Evolutionary conservation across 2,888 invertebrate genomes (phyloP).

Genomic region (Branchipolynoe longqiensis): DNA sequence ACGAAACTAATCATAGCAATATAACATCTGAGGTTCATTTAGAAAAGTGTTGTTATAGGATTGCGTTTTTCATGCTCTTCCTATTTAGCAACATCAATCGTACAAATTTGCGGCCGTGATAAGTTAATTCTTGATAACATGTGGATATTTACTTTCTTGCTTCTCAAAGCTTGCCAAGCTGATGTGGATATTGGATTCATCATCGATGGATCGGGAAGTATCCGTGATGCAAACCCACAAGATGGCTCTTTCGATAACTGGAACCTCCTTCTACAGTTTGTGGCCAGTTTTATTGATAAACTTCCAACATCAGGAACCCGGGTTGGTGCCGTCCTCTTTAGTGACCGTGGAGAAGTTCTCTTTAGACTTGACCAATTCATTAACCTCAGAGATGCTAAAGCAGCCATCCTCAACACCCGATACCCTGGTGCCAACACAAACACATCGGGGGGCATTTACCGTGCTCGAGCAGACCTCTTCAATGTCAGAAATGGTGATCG

Average conservation of each 20-base stretch:
- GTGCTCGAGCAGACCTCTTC: neutral
- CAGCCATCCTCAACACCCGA: neutral
- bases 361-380: neutral
- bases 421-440: constrained; percentile 51
- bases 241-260: constrained; percentile 44
- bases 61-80: no score
- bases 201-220: constrained; percentile 50
- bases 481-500: constrained; percentile 33
- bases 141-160: no score
- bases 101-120: no score
- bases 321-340: constrained; percentile 25
- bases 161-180: constrained; percentile 20
- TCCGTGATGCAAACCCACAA: constrained; percentile 44
- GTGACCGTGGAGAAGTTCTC: constrained; percentile 2
- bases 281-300: constrained; percentile 16
- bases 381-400: neutral
- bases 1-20: no score
- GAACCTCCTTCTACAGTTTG: constrained; percentile 21
- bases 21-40: no score
- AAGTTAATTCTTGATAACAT: no score
- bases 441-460: constrained; percentile 42
- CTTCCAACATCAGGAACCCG: constrained; percentile 9
- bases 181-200: constrained; percentile 49
- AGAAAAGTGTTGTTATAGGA: no score
- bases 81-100: no score